A percentile compares a stretch with the other conserved stretches of the same genome.
Evolutionary conservation across 1,140 invertebrate genomes (phyloP).

Genomic region (Ectropis grisescens): DNA sequence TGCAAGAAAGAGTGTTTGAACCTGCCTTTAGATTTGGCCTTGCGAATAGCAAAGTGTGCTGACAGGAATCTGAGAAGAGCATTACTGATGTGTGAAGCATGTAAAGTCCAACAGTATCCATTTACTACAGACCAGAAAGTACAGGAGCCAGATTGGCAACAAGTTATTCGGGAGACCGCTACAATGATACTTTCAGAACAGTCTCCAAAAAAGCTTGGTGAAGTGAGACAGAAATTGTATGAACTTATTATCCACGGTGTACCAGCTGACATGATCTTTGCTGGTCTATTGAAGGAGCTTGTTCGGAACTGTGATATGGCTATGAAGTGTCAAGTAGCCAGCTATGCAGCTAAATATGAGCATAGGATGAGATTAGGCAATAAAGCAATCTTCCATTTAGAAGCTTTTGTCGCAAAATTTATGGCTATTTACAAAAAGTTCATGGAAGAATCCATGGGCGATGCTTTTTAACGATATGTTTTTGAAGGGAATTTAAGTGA

Average conservation of each 20-base stretch:
- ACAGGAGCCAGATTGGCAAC: conserved; percentile 93
- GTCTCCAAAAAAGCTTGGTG: conserved; percentile 85
- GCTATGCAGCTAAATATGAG: conserved; percentile 90
- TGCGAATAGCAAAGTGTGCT: conserved; percentile 83
- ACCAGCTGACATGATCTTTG: conserved; percentile 94
- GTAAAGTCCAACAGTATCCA: conserved; percentile 93
- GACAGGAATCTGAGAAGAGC: conserved; percentile 94
- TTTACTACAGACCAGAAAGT: conserved; percentile 88
- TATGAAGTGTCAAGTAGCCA: conserved; percentile 88
- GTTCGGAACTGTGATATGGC: conserved; percentile 91
- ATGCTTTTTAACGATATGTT: conserved; percentile 37
- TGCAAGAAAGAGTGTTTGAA: conserved; percentile 89
- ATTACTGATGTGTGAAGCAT: conserved; percentile 94
- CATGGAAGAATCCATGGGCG: conserved; percentile 75
- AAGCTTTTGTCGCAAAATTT: conserved; percentile 96
- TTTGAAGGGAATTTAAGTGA: no score
- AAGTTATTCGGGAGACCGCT: conserved; percentile 90
- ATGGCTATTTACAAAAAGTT: conserved; percentile 95
- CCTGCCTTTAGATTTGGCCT: conserved; percentile 83
- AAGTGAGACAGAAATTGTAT: conserved; percentile 91
- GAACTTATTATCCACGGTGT: conserved; percentile 95
- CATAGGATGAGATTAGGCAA: conserved; percentile 90
- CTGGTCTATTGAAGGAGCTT: conserved; percentile 87
- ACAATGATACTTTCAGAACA: conserved; percentile 91
- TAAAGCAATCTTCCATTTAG: conserved; percentile 97